phyloP scores from a whole-genome alignment of 2,797 vertebrate species.

The Zenarchopterus dispar region DNA sequence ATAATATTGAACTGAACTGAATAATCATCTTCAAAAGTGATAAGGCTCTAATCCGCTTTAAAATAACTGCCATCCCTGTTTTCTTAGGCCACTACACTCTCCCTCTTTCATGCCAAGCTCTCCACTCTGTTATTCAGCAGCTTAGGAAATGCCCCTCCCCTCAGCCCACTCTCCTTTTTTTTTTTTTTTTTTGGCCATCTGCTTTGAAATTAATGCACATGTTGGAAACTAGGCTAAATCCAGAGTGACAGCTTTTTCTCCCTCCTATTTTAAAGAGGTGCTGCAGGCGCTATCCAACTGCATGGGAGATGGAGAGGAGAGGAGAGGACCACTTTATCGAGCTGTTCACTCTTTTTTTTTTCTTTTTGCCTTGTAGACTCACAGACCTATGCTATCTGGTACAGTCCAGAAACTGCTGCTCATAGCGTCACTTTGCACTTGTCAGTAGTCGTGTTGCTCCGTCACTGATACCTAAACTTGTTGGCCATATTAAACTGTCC shows the following conservation, averaged over 20 bases:
- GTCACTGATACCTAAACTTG: slow-evolving; percentile 7
- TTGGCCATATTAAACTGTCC: background rate
- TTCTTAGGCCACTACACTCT: slow-evolving; percentile 39
- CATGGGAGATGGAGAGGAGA: slow-evolving; percentile 53
- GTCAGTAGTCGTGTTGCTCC: slow-evolving; percentile 20
- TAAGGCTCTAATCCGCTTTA: slow-evolving; percentile 49
- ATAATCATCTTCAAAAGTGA: slow-evolving; percentile 32
- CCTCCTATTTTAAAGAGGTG: slow-evolving; percentile 69
- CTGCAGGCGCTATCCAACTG: slow-evolving; percentile 64
- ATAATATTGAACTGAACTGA: slow-evolving; percentile 7
- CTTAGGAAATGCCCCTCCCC: slow-evolving; percentile 58
- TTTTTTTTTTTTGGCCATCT: slow-evolving; percentile 74
- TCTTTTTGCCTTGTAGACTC: slow-evolving; percentile 25
- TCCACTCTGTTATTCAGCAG: slow-evolving; percentile 66
- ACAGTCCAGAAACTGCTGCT: slow-evolving; percentile 27
- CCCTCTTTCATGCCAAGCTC: slow-evolving; percentile 35
- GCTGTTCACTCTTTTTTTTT: slow-evolving; percentile 25
- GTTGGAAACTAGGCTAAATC: slow-evolving; percentile 84
- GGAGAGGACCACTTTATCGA: slow-evolving; percentile 48
- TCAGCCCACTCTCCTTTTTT: slow-evolving; percentile 47
- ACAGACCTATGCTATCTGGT: slow-evolving; percentile 54
- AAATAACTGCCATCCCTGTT: slow-evolving; percentile 43
- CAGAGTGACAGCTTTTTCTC: slow-evolving; percentile 75
- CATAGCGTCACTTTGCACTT: slow-evolving; percentile 31
- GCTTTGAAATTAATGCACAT: slow-evolving; percentile 83